phyloP scores from a whole-genome alignment of 2,797 vertebrate genomes.

The Lindbergichthys nudifrons region DNA sequence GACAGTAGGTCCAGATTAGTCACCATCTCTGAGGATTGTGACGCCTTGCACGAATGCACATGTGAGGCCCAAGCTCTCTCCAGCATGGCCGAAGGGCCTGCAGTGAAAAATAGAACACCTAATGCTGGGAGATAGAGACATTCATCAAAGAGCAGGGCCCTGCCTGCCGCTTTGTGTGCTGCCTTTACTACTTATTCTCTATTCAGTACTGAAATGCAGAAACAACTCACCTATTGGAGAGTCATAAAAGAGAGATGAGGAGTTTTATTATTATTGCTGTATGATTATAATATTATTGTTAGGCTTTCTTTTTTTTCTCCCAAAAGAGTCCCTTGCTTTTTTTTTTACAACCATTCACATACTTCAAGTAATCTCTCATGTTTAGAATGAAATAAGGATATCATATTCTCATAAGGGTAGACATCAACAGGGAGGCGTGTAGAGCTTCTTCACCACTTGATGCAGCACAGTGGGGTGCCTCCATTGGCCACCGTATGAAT shows the following conservation, averaged over 20 bases:
- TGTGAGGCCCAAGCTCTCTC: constrained; percentile 72
- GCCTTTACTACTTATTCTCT: constrained; percentile 67
- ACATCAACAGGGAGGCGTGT: constrained; percentile 54
- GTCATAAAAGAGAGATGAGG: constrained; percentile 74
- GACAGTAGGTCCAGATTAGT: constrained; percentile 80
- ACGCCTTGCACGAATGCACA: constrained; percentile 68
- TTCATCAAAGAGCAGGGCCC: constrained; percentile 82
- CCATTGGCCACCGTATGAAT: constrained; percentile 66
- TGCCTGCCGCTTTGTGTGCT: constrained; percentile 71
- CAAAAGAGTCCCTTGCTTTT: constrained; percentile 39
- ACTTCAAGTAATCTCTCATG: constrained; percentile 54
- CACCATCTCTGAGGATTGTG: constrained; percentile 75
- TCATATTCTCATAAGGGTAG: constrained; percentile 40
- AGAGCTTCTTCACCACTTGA: constrained; percentile 43
- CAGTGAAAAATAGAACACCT: constrained; percentile 87
- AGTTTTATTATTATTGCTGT: constrained; percentile 75
- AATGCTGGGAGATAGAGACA: constrained; percentile 86
- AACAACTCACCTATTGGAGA: constrained; percentile 78
- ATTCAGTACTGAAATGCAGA: constrained; percentile 71
- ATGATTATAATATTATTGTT: constrained; percentile 67
- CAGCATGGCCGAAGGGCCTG: constrained; percentile 75
- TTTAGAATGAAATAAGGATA: constrained; percentile 48
- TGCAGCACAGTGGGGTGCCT: constrained; percentile 41
- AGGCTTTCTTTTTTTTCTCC: constrained; percentile 28
- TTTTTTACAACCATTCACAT: constrained; percentile 34